Evolutionary conservation across 1,140 invertebrate genomes (phyloP).

Genomic region (Prorops nasuta): DNA sequence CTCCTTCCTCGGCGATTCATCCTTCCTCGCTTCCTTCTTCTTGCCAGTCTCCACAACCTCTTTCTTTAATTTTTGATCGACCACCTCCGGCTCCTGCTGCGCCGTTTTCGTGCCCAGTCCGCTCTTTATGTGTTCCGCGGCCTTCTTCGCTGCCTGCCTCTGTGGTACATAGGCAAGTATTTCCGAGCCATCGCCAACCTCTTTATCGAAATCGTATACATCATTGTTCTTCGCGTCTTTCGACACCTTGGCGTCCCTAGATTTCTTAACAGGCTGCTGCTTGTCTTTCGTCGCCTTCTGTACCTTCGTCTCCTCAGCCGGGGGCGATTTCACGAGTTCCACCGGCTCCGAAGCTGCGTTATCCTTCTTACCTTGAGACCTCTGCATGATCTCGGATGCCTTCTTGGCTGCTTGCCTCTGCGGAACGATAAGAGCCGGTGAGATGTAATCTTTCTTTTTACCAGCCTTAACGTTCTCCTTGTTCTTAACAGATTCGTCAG

Average conservation of each 20-base stretch:
- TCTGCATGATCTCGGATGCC: slow-evolving; percentile 79
- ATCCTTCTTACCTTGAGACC: slow-evolving; percentile 46
- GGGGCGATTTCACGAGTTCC: slow-evolving; percentile 37
- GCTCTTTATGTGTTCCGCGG: slow-evolving; percentile 84
- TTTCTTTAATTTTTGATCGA: slow-evolving; percentile 47
- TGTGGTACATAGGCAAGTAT: slow-evolving; percentile 84
- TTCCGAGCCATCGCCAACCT: slow-evolving; percentile 65
- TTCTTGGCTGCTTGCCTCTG: slow-evolving; percentile 89
- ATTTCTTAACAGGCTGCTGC: slow-evolving; percentile 36
- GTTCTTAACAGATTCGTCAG: slow-evolving; percentile 25
- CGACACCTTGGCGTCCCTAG: slow-evolving; percentile 37
- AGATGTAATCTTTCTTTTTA: slow-evolving; percentile 65
- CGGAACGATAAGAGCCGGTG: slow-evolving; percentile 83
- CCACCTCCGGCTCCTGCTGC: slow-evolving; percentile 35
- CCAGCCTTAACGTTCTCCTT: slow-evolving; percentile 61
- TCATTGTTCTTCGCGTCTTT: slow-evolving; percentile 53
- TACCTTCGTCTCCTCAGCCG: slow-evolving; percentile 34
- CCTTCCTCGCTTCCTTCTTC: slow-evolving; percentile 45
- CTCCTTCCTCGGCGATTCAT: slow-evolving; percentile 38
- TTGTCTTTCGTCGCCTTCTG: slow-evolving; percentile 50
- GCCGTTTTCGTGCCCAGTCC: slow-evolving; percentile 65
- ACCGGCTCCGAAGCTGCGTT: slow-evolving; percentile 22
- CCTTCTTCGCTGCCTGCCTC: slow-evolving; percentile 86
- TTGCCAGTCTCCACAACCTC: slow-evolving; percentile 33
- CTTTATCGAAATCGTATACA: slow-evolving; percentile 65